Evolutionary conservation across 2,797 vertebrate genomes (phyloP).

Genomic region (Cyclopterus lumpus): DNA sequence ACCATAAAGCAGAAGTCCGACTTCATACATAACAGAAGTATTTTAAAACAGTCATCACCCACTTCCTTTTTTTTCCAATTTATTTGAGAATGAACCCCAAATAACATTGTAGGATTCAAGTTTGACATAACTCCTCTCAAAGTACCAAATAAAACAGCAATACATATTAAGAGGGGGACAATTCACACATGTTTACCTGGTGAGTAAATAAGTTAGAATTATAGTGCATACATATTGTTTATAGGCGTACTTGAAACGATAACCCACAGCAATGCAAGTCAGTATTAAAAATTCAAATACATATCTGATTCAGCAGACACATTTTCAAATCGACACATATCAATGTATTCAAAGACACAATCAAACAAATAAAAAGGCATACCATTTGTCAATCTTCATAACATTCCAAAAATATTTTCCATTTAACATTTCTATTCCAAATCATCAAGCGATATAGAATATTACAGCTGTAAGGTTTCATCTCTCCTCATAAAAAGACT

Average conservation of each 20-base stretch:
- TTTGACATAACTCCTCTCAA: conserved; percentile 7
- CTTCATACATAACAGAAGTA: background rate
- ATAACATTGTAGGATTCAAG: conserved; percentile 7
- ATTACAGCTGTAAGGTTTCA: conserved; percentile 30
- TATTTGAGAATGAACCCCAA: conserved; percentile 49
- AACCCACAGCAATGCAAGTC: conserved; percentile 36
- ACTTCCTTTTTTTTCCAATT: conserved; percentile 28
- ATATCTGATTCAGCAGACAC: conserved; percentile 41
- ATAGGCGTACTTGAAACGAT: conserved; percentile 21
- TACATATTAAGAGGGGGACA: conserved; percentile 17
- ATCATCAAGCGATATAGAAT: conserved; percentile 11
- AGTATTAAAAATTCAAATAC: conserved; percentile 46
- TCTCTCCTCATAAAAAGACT: conserved; percentile 19
- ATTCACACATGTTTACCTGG: conserved; percentile 17
- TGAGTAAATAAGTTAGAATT: conserved; percentile 43
- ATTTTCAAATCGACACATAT: conserved; percentile 36
- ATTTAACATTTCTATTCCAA: conserved; percentile 18
- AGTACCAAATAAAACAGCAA: conserved; percentile 24
- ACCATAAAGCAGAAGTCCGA: background rate
- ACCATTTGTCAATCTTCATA: conserved; percentile 18
- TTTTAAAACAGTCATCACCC: background rate
- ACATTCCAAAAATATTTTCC: conserved; percentile 48
- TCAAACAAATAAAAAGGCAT: conserved; percentile 66
- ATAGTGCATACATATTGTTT: conserved; percentile 56
- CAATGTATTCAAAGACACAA: conserved; percentile 53